Evolutionary conservation across 2,113 vertebrate species (phyloP).

Genomic region (Spizaetus ornatus): DNA sequence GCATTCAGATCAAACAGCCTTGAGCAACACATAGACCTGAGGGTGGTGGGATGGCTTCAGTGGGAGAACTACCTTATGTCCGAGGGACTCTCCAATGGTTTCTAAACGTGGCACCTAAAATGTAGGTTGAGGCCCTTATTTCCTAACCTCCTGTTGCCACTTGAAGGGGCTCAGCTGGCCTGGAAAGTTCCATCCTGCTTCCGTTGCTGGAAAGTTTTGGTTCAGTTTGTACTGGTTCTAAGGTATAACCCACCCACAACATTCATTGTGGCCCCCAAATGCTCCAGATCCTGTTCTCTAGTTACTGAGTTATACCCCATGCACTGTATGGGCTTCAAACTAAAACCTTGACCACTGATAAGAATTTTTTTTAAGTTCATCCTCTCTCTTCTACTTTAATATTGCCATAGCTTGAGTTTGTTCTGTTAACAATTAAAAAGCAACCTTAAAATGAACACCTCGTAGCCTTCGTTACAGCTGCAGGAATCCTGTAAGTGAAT

Average conservation of each 20-base stretch:
- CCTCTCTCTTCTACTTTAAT: neutral
- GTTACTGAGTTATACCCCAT: neutral
- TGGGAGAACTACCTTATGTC: neutral
- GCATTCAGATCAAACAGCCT: neutral
- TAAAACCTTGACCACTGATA: neutral
- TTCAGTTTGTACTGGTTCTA: neutral
- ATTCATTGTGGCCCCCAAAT: neutral
- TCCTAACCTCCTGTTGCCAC: neutral
- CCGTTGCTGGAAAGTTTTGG: neutral
- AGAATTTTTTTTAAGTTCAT: neutral
- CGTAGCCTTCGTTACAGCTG: neutral
- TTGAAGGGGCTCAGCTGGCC: neutral
- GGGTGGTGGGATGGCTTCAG: neutral
- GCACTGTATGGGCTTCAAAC: neutral
- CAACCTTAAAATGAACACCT: neutral
- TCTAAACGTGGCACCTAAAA: neutral
- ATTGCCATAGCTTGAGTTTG: neutral
- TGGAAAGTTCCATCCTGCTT: neutral
- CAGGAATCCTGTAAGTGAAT: neutral
- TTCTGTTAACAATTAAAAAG: neutral
- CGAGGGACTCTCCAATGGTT: rapidly evolving
- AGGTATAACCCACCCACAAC: neutral
- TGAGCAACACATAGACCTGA: neutral
- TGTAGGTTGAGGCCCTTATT: neutral
- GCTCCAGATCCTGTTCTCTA: neutral